These are phyloP conservation scores for Brachionus sp. DNA, from an alignment of 1,140 invertebrate species.

Conservation along the genomic window DNA sequence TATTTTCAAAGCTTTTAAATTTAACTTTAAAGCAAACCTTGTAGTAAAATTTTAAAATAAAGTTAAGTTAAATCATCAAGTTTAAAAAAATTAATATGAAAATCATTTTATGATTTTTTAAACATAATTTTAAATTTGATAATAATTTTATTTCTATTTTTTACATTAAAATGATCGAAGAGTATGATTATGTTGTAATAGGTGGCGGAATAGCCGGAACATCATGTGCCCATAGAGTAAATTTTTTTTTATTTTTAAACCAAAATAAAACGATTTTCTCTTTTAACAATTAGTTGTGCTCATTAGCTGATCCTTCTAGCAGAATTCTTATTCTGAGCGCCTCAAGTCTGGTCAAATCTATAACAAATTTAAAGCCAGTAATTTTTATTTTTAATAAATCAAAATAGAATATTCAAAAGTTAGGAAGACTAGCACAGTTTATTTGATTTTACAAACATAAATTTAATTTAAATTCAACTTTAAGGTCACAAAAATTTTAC, in stretches of 20 bases:
- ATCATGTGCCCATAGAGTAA: conserved; percentile 33
- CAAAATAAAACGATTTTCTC: too few species aligned
- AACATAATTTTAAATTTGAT: too few species aligned
- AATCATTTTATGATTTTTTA: too few species aligned
- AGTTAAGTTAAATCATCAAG: too few species aligned
- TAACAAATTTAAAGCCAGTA: conserved; percentile 29
- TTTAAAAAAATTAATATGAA: too few species aligned
- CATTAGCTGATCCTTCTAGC: background rate
- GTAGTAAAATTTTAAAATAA: too few species aligned
- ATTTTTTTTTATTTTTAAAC: too few species aligned
- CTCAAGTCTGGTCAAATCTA: background rate
- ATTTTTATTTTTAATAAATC: background rate
- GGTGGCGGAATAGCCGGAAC: conserved; percentile 40
- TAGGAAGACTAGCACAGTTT: too few species aligned
- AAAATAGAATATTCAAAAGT: background rate
- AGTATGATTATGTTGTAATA: conserved; percentile 31
- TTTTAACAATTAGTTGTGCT: background rate
- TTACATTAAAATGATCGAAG: background rate
- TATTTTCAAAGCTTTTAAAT: background rate
- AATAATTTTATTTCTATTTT: background rate
- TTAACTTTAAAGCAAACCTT: background rate
- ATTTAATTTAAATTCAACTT: background rate
- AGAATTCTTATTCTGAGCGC: conserved; percentile 21
- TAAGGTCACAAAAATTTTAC: conserved; percentile 34
- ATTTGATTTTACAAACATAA: background rate